Percentiles rank a stretch among this genome's conserved stretches.
phyloP scores from a whole-genome alignment of 2,888 invertebrate genomes.

The Ennomos quercinarius region DNA sequence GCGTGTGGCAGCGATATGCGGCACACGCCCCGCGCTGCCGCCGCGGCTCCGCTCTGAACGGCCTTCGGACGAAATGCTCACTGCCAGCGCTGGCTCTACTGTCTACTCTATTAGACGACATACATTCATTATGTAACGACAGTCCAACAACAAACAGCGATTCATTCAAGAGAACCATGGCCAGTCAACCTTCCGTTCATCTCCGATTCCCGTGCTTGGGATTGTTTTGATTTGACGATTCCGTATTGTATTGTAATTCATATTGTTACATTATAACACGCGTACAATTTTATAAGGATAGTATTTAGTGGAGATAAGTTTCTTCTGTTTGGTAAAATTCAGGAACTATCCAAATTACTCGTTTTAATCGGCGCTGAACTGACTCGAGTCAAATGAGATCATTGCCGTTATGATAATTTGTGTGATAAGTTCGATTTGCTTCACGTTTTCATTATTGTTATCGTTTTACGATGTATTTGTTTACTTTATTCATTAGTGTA shows the following conservation, averaged over 20 bases:
- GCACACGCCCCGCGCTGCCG: constrained; percentile 73
- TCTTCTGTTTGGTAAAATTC: constrained; percentile 71
- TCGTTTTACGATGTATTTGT: constrained; percentile 43
- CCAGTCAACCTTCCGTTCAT: constrained; percentile 54
- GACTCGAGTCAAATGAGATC: constrained; percentile 69
- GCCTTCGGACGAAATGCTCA: constrained; percentile 66
- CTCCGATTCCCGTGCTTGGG: constrained; percentile 51
- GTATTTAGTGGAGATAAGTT: constrained; percentile 64
- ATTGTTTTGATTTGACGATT: constrained; percentile 46
- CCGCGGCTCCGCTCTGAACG: constrained; percentile 67
- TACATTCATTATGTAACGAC: constrained; percentile 73
- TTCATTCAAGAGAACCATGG: constrained; percentile 74
- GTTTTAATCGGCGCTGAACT: constrained; percentile 65
- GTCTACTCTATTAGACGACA: constrained; percentile 52
- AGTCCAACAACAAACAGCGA: constrained; percentile 69
- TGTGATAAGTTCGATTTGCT: constrained; percentile 53
- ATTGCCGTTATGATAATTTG: constrained; percentile 74
- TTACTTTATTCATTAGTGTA: constrained; percentile 50
- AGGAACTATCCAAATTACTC: constrained; percentile 68
- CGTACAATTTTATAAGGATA: constrained; percentile 61
- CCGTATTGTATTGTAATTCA: constrained; percentile 32
- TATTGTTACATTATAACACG: constrained; percentile 40
- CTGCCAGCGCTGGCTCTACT: constrained; percentile 51
- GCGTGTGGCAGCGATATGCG: constrained; percentile 74
- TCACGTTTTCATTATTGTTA: constrained; percentile 49